Conservation (phyloP, 2,888 invertebrate species). For the Cosmia pyralina region DNA sequence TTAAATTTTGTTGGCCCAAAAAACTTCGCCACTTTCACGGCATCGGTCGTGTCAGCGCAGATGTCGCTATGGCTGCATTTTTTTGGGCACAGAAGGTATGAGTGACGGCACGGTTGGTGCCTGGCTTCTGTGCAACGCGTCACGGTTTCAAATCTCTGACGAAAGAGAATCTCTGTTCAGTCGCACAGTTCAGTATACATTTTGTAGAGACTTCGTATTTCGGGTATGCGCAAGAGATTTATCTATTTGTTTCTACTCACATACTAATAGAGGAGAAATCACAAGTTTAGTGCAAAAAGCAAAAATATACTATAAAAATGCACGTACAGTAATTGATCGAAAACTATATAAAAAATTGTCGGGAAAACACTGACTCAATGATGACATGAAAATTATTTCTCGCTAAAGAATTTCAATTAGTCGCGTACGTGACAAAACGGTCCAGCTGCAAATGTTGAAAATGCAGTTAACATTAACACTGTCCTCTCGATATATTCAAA, state of each 20-base stretch:
- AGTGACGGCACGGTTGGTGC: not conserved
- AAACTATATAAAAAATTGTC: not conserved
- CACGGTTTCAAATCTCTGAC: not conserved
- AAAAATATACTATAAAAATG: not conserved
- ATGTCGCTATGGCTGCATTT: not conserved
- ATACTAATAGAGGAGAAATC: not conserved
- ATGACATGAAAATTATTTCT: not conserved
- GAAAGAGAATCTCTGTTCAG: not conserved
- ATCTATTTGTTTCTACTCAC: not conserved
- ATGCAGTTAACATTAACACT: slow-evolving; percentile 10
- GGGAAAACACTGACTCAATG: not conserved
- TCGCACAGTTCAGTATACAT: no score
- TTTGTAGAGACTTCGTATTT: no score
- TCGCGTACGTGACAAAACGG: slow-evolving; percentile 7
- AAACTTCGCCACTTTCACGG: not conserved
- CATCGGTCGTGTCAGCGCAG: no score
- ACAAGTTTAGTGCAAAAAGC: not conserved
- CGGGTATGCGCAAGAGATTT: not conserved
- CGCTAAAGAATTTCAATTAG: slow-evolving; percentile 15
- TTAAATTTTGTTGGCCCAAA: not conserved
- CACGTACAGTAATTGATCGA: not conserved
- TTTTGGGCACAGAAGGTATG: not conserved
- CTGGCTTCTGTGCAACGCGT: not conserved
- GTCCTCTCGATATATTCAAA: slow-evolving; percentile 9
- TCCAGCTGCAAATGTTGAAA: slow-evolving; percentile 13